phyloP scores from a whole-genome alignment of 1,140 invertebrate genomes.

The Nixonia krombeini region DNA sequence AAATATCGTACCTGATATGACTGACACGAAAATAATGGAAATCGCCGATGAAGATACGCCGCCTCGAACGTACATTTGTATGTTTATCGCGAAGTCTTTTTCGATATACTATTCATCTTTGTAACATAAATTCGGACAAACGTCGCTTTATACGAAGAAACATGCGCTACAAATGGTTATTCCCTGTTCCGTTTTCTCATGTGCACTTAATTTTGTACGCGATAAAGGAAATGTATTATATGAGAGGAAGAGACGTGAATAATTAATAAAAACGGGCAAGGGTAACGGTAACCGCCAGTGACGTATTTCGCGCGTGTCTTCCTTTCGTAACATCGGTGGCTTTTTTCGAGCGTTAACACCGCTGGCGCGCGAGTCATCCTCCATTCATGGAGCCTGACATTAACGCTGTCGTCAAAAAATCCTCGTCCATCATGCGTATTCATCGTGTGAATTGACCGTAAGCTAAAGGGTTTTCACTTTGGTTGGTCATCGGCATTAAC shows the following conservation, averaged over 20 bases:
- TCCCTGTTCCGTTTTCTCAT: not conserved
- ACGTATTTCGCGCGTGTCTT: too few species aligned
- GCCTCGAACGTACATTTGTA: constrained; percentile 20
- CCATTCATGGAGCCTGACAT: constrained; percentile 31
- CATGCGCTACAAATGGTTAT: not conserved
- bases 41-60: constrained; percentile 31
- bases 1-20: constrained; percentile 39
- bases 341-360: too few species aligned
- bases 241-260: too few species aligned
- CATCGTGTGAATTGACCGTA: constrained; percentile 38
- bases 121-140: constrained; percentile 23
- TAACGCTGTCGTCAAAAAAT: constrained; percentile 40
- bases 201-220: too few species aligned
- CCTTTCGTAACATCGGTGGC: too few species aligned
- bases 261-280: too few species aligned
- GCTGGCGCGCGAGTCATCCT: constrained; percentile 16
- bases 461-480: constrained; percentile 39
- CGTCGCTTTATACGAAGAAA: not conserved
- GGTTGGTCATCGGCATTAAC: constrained; percentile 33
- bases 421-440: constrained; percentile 38
- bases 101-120: constrained; percentile 14
- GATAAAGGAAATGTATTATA: too few species aligned
- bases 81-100: constrained; percentile 12
- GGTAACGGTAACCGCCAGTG: too few species aligned
- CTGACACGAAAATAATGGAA: constrained; percentile 42